Percentiles rank a stretch among this genome's conserved stretches.
phyloP scores from a whole-genome alignment of 2,888 invertebrate genomes.

The Lingula anatina region DNA sequence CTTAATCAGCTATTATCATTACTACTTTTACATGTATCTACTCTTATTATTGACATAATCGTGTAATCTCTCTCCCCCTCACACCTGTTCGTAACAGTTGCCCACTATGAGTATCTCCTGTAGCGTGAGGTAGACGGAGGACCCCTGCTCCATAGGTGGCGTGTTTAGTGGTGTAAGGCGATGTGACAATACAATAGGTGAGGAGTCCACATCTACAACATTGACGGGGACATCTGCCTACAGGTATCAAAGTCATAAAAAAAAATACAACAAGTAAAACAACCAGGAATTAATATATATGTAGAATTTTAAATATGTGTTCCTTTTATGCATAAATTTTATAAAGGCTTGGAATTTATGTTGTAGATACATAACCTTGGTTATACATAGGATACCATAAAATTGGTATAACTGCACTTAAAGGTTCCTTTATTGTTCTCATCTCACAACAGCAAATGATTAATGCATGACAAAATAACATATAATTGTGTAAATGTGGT shows the following conservation, averaged over 20 bases:
- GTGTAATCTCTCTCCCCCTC: constrained; percentile 1
- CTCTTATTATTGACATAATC: too few relatives aligned
- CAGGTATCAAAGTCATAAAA: constrained; percentile 5
- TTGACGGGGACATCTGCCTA: constrained; percentile 81
- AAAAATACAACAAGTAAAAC: not conserved
- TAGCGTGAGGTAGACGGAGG: constrained; percentile 78
- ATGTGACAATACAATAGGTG: constrained; percentile 78
- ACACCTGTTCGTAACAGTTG: constrained; percentile 80
- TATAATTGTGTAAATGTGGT: too few relatives aligned
- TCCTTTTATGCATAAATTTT: not conserved
- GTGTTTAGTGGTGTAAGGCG: constrained; percentile 78
- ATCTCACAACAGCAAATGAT: too few relatives aligned
- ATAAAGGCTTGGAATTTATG: too few relatives aligned
- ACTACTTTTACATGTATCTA: too few relatives aligned
- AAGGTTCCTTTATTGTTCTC: too few relatives aligned
- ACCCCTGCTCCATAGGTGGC: constrained; percentile 81
- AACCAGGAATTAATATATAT: not conserved
- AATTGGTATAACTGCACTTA: too few relatives aligned
- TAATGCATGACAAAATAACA: too few relatives aligned
- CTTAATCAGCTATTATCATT: too few relatives aligned
- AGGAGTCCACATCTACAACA: constrained; percentile 80
- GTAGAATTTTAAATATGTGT: too few relatives aligned
- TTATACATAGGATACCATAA: too few relatives aligned
- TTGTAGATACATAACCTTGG: too few relatives aligned
- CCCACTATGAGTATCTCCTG: constrained; percentile 94